Conservation (phyloP, 2,888 invertebrate species). For the Temnothorax ravouxi region DNA sequence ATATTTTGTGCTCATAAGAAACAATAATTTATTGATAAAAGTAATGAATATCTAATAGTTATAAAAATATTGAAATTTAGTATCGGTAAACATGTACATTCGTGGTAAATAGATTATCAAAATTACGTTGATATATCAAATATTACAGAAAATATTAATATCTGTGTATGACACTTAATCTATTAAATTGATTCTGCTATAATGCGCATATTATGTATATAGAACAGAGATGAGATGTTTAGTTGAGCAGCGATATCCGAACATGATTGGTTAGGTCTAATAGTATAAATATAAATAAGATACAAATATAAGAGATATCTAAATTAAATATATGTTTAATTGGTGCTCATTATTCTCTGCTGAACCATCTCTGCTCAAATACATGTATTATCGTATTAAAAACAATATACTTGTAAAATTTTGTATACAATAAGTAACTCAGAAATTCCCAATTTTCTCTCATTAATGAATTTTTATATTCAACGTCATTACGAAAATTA, state of each 20-base stretch:
- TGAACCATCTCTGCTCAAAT: not conserved
- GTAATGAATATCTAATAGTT: not conserved
- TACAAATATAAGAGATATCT: not conserved
- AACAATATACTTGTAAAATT: not conserved
- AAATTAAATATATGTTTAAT: not conserved
- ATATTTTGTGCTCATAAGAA: not conserved
- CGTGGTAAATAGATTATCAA: not conserved
- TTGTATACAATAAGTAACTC: not conserved
- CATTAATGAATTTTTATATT: not conserved
- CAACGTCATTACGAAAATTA: not conserved
- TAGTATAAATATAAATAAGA: slow-evolving; percentile 19
- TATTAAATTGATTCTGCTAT: not conserved
- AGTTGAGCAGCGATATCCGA: not conserved
- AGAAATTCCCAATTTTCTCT: slow-evolving; percentile 1
- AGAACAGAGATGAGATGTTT: not conserved
- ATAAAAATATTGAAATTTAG: not conserved
- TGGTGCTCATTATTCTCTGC: not conserved
- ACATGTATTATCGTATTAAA: not conserved
- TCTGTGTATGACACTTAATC: not conserved
- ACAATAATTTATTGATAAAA: slow-evolving; percentile 4
- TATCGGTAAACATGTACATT: not conserved
- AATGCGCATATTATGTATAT: not conserved
- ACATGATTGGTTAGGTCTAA: not conserved
- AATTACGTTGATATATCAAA: not conserved
- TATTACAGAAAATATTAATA: slow-evolving; percentile 2